Evolutionary conservation across 1,140 invertebrate genomes (phyloP).

Genomic region (Ceratosolen solmsi): DNA sequence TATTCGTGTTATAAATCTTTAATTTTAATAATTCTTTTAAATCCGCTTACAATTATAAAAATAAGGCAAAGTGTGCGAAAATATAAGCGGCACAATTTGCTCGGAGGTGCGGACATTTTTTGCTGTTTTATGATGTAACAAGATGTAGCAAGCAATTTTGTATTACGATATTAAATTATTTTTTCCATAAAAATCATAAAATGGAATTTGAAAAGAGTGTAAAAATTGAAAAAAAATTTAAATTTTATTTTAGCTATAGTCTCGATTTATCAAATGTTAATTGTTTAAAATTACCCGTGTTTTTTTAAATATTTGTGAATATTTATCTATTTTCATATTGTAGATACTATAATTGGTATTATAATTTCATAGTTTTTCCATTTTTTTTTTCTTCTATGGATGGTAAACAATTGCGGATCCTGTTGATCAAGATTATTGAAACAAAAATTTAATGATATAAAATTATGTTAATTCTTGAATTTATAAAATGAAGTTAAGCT

Average conservation of each 20-base stretch:
- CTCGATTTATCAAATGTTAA: not conserved
- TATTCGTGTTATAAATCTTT: not conserved
- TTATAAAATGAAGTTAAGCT: too few relatives aligned
- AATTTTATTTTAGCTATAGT: conserved; percentile 4
- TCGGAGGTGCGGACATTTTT: not conserved
- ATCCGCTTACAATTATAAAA: not conserved
- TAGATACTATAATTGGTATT: too few relatives aligned
- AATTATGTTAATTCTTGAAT: too few relatives aligned
- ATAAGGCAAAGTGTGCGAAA: not conserved
- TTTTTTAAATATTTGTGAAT: not conserved
- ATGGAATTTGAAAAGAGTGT: not conserved
- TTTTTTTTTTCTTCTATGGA: too few relatives aligned
- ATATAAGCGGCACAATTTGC: not conserved
- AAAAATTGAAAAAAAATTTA: conserved; percentile 29
- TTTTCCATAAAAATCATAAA: not conserved
- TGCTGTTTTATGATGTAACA: not conserved
- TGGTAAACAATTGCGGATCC: too few relatives aligned
- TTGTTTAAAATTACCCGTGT: not conserved
- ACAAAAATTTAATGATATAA: too few relatives aligned
- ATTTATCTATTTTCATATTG: not conserved
- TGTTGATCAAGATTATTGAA: too few relatives aligned
- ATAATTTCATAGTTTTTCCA: too few relatives aligned
- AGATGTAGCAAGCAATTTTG: not conserved
- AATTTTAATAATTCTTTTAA: not conserved
- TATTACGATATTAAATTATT: not conserved